phyloP scores from a whole-genome alignment of 2,113 vertebrate genomes.

The Protomyctophum bolini region DNA sequence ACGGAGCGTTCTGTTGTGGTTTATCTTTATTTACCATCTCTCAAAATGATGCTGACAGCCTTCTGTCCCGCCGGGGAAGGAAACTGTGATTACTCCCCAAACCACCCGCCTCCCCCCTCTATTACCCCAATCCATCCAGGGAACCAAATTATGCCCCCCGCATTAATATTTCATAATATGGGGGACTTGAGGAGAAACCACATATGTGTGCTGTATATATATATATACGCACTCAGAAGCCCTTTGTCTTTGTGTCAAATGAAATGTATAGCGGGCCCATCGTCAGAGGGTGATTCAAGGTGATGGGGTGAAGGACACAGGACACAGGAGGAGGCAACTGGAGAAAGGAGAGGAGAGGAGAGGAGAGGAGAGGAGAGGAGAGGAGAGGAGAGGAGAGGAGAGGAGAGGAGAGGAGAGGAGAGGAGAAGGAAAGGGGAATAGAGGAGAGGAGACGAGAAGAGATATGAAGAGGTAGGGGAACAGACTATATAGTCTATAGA shows the following conservation, averaged over 20 bases:
- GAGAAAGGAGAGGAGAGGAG: neutral
- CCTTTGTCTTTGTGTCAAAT: conserved; percentile 78
- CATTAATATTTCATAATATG: conserved; percentile 82
- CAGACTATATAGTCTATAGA: neutral
- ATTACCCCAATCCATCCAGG: conserved; percentile 45
- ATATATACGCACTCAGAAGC: conserved; percentile 39
- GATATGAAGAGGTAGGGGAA: neutral
- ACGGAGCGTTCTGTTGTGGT: conserved; percentile 63
- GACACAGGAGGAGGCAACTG: conserved; percentile 19
- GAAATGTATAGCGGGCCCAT: conserved; percentile 68
- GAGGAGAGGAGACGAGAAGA: neutral
- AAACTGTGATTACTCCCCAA: conserved; percentile 67
- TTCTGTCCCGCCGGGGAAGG: conserved; percentile 73
- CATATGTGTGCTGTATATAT: conserved; percentile 51
- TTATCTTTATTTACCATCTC: conserved; percentile 60
- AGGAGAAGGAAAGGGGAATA: neutral
- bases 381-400: neutral
- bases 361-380: neutral
- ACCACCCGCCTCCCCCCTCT: conserved; percentile 18
- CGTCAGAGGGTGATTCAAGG: conserved; percentile 55
- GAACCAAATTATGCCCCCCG: conserved; percentile 77
- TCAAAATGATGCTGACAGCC: conserved; percentile 79
- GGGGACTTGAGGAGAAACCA: conserved; percentile 68
- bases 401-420: conserved; percentile 1
- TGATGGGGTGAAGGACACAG: conserved; percentile 25